Percentiles rank a stretch among this genome's conserved stretches.
Evolutionary conservation across 2,113 vertebrate genomes (phyloP).

Genomic region (Lampris incognitus): DNA sequence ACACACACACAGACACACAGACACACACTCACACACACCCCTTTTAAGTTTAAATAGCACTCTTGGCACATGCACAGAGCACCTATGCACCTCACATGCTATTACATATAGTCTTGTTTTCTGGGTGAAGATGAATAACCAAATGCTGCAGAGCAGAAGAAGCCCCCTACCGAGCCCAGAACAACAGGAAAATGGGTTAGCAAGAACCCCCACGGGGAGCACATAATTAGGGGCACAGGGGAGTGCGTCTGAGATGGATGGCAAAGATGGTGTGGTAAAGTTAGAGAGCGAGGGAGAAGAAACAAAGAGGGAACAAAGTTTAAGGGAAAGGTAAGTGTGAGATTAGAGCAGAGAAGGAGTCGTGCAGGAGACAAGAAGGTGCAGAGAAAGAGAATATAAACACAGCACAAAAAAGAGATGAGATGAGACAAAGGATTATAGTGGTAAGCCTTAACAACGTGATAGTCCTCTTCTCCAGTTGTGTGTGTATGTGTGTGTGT

Average conservation of each 20-base stretch:
- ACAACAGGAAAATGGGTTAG: constrained; percentile 20
- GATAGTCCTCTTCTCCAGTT: not conserved
- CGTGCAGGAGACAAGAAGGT: constrained; percentile 9
- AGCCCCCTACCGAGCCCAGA: not conserved
- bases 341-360: constrained; percentile 32
- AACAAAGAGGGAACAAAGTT: not conserved
- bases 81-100: not conserved
- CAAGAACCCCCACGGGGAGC: constrained; percentile 6
- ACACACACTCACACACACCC: constrained; percentile 1
- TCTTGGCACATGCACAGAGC: constrained; percentile 1
- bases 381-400: constrained; percentile 20
- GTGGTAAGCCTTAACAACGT: not conserved
- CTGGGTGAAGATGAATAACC: not conserved
- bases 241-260: constrained; percentile 3
- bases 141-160: constrained; percentile 26
- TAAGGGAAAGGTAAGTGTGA: not conserved
- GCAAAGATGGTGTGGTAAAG: not conserved
- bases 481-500: not conserved
- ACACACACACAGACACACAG: constrained; percentile 1
- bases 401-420: not conserved
- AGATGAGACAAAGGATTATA: not conserved
- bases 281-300: constrained; percentile 17
- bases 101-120: not conserved
- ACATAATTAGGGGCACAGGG: constrained; percentile 45
- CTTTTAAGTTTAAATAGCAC: constrained; percentile 10